phyloP scores from a whole-genome alignment of 2,113 vertebrate species.

The Maccullochella peelii region DNA sequence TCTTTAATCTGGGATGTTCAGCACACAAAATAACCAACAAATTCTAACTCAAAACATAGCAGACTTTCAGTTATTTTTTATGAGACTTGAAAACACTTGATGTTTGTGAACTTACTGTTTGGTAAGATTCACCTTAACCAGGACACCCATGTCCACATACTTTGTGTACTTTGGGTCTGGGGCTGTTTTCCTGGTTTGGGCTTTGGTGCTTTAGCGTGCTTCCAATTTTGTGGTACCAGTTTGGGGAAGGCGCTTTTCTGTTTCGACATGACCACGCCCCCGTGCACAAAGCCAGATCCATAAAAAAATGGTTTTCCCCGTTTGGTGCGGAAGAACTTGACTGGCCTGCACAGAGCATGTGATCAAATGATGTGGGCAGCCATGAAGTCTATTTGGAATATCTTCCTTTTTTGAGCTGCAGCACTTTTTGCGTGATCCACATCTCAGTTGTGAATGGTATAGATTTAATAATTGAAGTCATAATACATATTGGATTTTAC shows the following conservation, averaged over 20 bases:
- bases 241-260: not conserved
- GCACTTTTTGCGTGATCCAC: not conserved
- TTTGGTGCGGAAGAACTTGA: not conserved
- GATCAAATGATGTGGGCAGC: no score
- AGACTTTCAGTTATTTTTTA: not conserved
- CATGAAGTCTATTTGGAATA: not conserved
- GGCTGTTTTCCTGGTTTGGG: not conserved
- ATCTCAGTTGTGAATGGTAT: not conserved
- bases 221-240: not conserved
- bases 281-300: not conserved
- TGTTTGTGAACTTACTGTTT: not conserved
- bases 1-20: not conserved
- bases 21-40: not conserved
- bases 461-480: not conserved
- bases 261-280: not conserved
- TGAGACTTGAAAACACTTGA: not conserved
- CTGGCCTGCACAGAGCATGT: not conserved
- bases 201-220: not conserved
- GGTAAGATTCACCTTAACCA: not conserved
- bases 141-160: not conserved
- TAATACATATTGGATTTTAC: not conserved
- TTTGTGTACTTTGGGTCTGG: not conserved
- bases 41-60: not conserved
- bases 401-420: not conserved
- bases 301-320: not conserved